A percentile compares a stretch with the other conserved stretches of the same genome.
Conservation (phyloP, 1,140 invertebrate species). For the Drosophila littoralis region DNA sequence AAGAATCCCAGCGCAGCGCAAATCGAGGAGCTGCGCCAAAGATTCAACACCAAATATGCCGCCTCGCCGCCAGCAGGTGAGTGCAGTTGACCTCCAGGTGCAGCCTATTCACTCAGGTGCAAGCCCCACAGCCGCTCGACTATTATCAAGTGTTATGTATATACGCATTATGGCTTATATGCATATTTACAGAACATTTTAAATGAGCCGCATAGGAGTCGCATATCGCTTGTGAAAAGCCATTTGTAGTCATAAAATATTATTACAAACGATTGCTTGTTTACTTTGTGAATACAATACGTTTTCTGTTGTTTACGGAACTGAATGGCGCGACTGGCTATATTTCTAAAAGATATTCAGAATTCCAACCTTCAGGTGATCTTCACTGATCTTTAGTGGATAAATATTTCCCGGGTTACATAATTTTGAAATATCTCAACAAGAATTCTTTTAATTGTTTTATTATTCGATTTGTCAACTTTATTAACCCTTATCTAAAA, state of each 20-base stretch:
- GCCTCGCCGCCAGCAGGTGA: constrained; percentile 83
- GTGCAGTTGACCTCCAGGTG: not conserved
- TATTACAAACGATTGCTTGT: not conserved
- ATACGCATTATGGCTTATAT: not conserved
- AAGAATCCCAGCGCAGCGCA: constrained; percentile 79
- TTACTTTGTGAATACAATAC: constrained; percentile 3
- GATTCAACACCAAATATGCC: constrained; percentile 85
- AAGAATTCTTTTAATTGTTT: too few species aligned
- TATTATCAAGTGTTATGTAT: constrained; percentile 2
- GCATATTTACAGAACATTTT: constrained; percentile 8
- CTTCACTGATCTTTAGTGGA: constrained; percentile 1
- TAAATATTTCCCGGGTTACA: too few species aligned
- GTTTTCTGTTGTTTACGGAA: constrained; percentile 1
- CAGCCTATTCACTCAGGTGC: constrained; percentile 9
- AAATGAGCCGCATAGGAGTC: not conserved
- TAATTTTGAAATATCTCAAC: too few species aligned
- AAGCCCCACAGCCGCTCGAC: not conserved
- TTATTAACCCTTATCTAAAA: too few species aligned
- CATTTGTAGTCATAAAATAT: constrained; percentile 6
- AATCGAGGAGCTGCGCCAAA: constrained; percentile 85
- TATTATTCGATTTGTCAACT: too few species aligned
- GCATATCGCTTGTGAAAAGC: not conserved
- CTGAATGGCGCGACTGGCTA: not conserved
- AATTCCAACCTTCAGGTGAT: constrained; percentile 8
- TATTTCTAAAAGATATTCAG: constrained; percentile 1